Percentiles rank a stretch among this genome's conserved stretches.
These are phyloP conservation scores for Lagopus muta DNA, from an alignment of 2,113 vertebrate genomes.

Conservation along the genomic window DNA sequence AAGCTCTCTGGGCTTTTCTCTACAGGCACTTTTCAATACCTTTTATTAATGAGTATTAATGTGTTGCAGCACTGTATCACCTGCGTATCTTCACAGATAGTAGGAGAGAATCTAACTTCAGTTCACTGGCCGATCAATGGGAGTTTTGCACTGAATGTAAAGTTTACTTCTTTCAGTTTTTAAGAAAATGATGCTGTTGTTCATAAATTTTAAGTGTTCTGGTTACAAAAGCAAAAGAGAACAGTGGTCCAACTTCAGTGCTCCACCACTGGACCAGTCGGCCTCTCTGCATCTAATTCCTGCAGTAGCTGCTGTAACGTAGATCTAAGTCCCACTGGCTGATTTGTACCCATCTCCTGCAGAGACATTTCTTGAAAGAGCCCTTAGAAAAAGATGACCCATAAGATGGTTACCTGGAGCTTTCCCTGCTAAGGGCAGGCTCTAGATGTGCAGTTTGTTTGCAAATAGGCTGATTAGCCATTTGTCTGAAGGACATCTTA, in stretches of 20 bases:
- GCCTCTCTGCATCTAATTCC: background rate
- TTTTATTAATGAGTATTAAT: background rate
- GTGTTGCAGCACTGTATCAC: background rate
- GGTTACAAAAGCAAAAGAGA: background rate
- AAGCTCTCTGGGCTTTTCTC: background rate
- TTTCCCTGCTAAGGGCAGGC: background rate
- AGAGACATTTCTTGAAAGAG: fast-evolving
- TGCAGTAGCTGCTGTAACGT: background rate
- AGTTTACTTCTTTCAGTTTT: background rate
- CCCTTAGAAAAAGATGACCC: background rate
- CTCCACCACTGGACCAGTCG: background rate
- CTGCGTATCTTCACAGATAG: background rate
- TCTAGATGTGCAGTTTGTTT: background rate
- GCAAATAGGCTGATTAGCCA: background rate
- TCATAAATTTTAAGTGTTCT: fast-evolving
- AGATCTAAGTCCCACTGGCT: background rate
- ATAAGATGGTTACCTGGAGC: fast-evolving
- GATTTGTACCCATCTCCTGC: background rate
- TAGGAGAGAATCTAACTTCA: background rate
- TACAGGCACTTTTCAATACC: background rate
- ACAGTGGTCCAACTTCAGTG: background rate
- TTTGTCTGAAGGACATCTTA: background rate
- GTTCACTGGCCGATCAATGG: background rate
- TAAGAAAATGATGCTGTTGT: background rate
- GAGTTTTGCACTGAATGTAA: background rate